phyloP scores from a whole-genome alignment of 1,140 invertebrate genomes.

The Brachystomella parvula region DNA sequence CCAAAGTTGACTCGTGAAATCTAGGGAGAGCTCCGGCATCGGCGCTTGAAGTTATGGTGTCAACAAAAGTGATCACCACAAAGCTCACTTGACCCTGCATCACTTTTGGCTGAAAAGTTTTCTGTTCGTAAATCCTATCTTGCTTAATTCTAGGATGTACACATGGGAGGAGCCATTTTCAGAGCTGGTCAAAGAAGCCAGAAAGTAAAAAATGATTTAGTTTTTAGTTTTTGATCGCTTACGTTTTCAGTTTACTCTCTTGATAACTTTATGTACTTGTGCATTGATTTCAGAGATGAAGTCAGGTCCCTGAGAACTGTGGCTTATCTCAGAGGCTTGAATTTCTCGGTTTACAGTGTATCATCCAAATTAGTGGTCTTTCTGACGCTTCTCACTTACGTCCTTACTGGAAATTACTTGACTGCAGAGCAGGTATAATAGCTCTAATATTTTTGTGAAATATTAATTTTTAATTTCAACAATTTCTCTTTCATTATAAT shows the following conservation, averaged over 20 bases:
- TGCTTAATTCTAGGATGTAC: slow-evolving; percentile 49
- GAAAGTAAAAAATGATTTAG: slow-evolving; percentile 30
- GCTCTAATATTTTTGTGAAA: too few species aligned
- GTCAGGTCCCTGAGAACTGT: slow-evolving; percentile 42
- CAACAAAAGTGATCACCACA: too few species aligned
- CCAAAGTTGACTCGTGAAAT: too few species aligned
- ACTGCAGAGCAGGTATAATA: slow-evolving; percentile 45
- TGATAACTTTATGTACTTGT: background rate
- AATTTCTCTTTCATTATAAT: slow-evolving; percentile 9
- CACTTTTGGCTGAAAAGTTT: too few species aligned
- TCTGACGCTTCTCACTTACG: slow-evolving; percentile 44
- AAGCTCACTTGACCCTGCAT: too few species aligned
- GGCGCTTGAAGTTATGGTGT: too few species aligned
- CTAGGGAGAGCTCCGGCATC: too few species aligned
- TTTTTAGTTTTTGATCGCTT: too few species aligned
- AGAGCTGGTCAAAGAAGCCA: slow-evolving; percentile 34
- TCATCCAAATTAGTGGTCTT: slow-evolving; percentile 47
- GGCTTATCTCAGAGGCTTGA: slow-evolving; percentile 45
- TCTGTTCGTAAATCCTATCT: too few species aligned
- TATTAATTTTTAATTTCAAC: too few species aligned
- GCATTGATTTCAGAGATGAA: slow-evolving; percentile 41
- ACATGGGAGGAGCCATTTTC: slow-evolving; percentile 42
- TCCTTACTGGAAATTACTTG: slow-evolving; percentile 42
- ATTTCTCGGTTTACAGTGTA: slow-evolving; percentile 42
- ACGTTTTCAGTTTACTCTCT: background rate